Percentiles rank a stretch among this genome's conserved stretches.
phyloP scores from a whole-genome alignment of 2,113 vertebrate genomes.

The Merops nubicus region DNA sequence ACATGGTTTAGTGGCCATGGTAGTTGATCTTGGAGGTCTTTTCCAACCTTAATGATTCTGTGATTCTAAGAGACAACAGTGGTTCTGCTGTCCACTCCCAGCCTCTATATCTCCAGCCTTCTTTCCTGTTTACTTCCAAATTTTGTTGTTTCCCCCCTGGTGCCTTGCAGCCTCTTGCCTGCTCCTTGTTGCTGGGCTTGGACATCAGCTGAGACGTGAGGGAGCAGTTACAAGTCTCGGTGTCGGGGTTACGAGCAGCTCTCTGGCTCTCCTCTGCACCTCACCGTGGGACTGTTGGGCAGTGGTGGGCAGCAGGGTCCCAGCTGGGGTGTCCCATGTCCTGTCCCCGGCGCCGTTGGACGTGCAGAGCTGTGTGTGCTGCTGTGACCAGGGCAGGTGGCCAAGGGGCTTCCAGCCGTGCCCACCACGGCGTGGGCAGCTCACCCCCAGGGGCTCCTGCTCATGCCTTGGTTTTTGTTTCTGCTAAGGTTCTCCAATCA shows the following conservation, averaged over 20 bases:
- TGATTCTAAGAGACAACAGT: background rate
- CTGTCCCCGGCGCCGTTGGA: background rate
- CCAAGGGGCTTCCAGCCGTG: too few species aligned
- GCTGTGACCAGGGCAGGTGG: background rate
- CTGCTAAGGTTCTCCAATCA: conserved; percentile 80
- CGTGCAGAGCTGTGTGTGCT: fast-evolving
- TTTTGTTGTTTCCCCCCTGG: background rate
- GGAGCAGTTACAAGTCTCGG: background rate
- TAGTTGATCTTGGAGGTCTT: too few species aligned
- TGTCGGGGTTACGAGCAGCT: background rate
- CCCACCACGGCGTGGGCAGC: too few species aligned
- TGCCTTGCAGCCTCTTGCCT: background rate
- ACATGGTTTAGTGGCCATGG: too few species aligned
- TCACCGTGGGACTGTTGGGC: too few species aligned
- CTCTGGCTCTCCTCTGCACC: background rate
- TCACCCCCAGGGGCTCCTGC: background rate
- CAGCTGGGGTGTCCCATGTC: too few species aligned
- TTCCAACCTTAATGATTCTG: too few species aligned
- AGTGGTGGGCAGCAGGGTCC: too few species aligned
- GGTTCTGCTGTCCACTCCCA: background rate
- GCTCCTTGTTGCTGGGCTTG: background rate
- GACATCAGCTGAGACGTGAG: background rate
- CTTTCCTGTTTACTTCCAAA: background rate
- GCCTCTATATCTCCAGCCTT: background rate
- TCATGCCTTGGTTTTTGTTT: background rate